These are phyloP conservation scores for Microplitis mediator DNA, from an alignment of 1,140 invertebrate species.

Conservation along the genomic window DNA sequence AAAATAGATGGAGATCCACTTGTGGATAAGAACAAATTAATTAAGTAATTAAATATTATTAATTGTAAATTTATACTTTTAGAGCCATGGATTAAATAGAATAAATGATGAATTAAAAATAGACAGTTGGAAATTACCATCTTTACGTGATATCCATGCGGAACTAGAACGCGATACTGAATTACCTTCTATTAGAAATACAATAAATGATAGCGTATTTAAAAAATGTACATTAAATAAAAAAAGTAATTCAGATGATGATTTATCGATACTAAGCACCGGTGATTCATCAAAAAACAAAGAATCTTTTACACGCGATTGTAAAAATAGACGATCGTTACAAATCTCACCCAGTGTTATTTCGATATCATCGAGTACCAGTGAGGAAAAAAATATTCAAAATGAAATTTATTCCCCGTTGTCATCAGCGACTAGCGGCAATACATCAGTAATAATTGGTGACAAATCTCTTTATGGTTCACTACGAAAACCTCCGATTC, in stretches of 20 bases:
- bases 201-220: constrained; percentile 36
- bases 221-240: constrained; percentile 33
- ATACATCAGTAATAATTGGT: constrained; percentile 21
- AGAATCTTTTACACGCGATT: constrained; percentile 36
- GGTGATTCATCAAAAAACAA: background rate
- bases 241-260: constrained; percentile 60
- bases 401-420: constrained; percentile 1
- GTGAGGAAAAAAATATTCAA: background rate
- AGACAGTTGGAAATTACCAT: constrained; percentile 7
- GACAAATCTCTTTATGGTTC: constrained; percentile 9
- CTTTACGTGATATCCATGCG: constrained; percentile 16
- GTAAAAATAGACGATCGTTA: constrained; percentile 66
- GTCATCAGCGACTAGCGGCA: background rate
- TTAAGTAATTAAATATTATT: too few relatives aligned
- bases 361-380: background rate
- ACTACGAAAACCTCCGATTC: background rate
- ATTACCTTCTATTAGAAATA: constrained; percentile 36
- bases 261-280: constrained; percentile 57
- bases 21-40: too few relatives aligned
- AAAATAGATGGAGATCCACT: too few relatives aligned
- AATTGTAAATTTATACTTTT: too few relatives aligned
- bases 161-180: background rate
- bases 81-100: background rate
- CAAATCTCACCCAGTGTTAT: constrained; percentile 62
- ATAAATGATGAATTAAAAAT: constrained; percentile 25